Percentiles rank a stretch among this genome's conserved stretches.
phyloP scores from a whole-genome alignment of 2,113 vertebrate species.

The Neomonachus schauinslandi region DNA sequence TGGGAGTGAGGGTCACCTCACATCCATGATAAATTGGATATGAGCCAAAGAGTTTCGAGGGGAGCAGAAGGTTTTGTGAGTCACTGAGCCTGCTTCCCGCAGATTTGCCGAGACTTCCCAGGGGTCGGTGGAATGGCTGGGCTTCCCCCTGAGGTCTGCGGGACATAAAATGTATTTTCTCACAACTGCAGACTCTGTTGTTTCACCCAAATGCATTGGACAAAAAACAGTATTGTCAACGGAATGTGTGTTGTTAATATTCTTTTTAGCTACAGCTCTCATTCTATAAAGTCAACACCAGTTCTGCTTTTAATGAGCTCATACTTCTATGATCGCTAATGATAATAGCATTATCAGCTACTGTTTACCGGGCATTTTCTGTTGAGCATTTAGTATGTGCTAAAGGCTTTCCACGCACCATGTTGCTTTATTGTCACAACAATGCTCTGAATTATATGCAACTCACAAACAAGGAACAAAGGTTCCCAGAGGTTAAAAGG shows the following conservation, averaged over 20 bases:
- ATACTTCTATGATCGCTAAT: not conserved
- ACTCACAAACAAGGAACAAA: not conserved
- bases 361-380: not conserved
- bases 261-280: not conserved
- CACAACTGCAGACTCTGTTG: not conserved
- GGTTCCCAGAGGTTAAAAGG: not conserved
- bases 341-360: not conserved
- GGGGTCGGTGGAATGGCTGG: too few relatives aligned
- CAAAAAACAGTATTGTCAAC: constrained; percentile 8
- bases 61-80: not conserved
- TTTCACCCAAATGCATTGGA: not conserved
- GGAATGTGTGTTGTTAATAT: not conserved
- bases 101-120: not conserved
- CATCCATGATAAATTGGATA: not conserved
- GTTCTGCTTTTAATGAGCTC: not conserved
- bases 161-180: not conserved
- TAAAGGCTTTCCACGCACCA: not conserved
- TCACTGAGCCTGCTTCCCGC: not conserved
- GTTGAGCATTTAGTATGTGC: not conserved
- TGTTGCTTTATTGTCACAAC: not conserved
- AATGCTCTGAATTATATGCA: not conserved
- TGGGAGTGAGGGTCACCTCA: not conserved
- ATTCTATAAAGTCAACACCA: not conserved
- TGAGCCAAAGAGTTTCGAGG: not conserved
- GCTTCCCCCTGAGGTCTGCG: too few relatives aligned